Conservation (phyloP, 1,140 invertebrate genomes). For the Periplaneta americana region DNA sequence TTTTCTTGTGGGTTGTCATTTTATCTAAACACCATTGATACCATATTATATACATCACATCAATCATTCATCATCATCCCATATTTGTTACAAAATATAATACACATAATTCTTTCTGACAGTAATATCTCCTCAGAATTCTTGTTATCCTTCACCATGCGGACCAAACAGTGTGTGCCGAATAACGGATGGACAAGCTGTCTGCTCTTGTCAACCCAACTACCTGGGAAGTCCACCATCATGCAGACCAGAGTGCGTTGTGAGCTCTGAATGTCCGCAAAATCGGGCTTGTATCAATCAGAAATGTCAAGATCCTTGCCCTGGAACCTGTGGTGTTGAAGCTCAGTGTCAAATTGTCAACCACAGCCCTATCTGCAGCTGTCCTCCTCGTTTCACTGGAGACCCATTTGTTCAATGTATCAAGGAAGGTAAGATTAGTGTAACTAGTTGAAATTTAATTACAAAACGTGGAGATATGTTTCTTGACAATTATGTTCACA, state of each 20-base stretch:
- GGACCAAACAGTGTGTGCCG: conserved; percentile 74
- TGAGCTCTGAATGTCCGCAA: conserved; percentile 71
- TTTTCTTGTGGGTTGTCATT: no score
- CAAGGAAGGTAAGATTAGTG: conserved; percentile 21
- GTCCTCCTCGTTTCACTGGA: conserved; percentile 66
- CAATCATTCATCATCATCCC: no score
- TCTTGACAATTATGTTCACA: no score
- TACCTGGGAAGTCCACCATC: conserved; percentile 79
- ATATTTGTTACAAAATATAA: no score
- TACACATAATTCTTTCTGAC: no score
- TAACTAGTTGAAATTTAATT: neutral
- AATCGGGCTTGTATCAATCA: conserved; percentile 71
- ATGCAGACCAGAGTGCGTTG: conserved; percentile 70
- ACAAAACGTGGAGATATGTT: no score
- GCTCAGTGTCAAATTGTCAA: conserved; percentile 70
- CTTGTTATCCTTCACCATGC: conserved; percentile 75
- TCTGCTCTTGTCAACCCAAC: conserved; percentile 68
- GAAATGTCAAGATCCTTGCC: conserved; percentile 72
- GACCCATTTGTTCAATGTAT: conserved; percentile 77
- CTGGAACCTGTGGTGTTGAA: conserved; percentile 78
- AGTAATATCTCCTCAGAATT: conserved; percentile 36
- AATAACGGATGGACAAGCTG: conserved; percentile 57
- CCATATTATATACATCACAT: no score
- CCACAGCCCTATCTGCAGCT: conserved; percentile 72
- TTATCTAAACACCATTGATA: conserved; percentile 23